Base-by-base conservation (phyloP, 1,140 invertebrate species). In the Chlorops oryzae region DNA sequence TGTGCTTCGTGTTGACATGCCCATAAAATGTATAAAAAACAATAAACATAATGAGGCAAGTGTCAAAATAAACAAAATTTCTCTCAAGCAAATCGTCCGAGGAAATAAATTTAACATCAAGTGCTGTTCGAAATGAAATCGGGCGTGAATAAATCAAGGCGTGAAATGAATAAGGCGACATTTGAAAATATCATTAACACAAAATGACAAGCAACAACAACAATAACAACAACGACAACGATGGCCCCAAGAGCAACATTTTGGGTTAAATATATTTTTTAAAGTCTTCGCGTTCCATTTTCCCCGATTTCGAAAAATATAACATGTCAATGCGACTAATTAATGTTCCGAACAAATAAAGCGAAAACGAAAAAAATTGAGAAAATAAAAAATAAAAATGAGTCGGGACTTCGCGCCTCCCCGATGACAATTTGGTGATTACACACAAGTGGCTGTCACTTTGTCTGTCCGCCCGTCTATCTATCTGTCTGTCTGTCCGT, bases 131-230 rank as follows among this genome's bases (percentile, higher is more conserved):
- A n/a, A n/a, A n/a, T n/a, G n/a, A n/a, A n/a, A n/a, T n/a, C n/a
- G n/a, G n/a, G n/a, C n/a, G n/a, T n/a, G 20, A 28, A 47, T 38
- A 37, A 47, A 47, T 38, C 45, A 47, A 23, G 28, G 32, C 35
- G 13, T 47, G 32, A 23, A 38, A 47, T 47, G 38, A 47, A 47
- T 47, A 37, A 47, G 45, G 34, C 45, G 45, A 47, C 45, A 47
- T 10, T 47, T 47, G 34, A 47, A 47, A 25, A 47, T 47, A 34
- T 47, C 32, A 47, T 47, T 47, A 47, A 38, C 45, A 47, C 28
- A 25, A 27, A 43, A 21, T 15, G 13, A 1, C 9, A 3, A 25
- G 23, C 41, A 43, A 21, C 41, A 25, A 27, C 24, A 2, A 43
- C 38, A 12, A 20, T 9, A 41, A 41, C 39, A 41, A 22, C 20